Evolutionary conservation across 2,888 invertebrate genomes (phyloP).

Genomic region (Chalcosyrphus nemorum): DNA sequence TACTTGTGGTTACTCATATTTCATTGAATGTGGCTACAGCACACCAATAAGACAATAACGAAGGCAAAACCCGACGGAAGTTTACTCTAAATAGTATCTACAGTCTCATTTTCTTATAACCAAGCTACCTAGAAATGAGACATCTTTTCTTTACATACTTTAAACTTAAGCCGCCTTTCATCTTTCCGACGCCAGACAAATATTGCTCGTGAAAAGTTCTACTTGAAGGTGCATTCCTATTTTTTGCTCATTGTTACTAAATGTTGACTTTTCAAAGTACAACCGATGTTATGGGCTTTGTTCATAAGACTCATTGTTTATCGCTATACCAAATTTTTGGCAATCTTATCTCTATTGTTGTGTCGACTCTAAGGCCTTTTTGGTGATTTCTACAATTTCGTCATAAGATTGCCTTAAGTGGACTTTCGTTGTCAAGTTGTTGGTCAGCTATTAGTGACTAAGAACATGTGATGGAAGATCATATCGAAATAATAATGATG

Average conservation of each 20-base stretch:
- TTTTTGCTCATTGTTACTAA: not conserved
- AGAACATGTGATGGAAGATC: not conserved
- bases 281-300: not conserved
- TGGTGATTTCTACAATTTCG: not conserved
- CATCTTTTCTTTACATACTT: not conserved
- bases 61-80: constrained; percentile 14
- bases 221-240: not conserved
- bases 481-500: not conserved
- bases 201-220: not conserved
- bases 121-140: not conserved
- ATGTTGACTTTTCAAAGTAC: not conserved
- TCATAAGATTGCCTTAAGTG: not conserved
- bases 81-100: constrained; percentile 8
- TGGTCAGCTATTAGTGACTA: not conserved
- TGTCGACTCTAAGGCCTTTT: not conserved
- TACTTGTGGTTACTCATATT: constrained; percentile 1
- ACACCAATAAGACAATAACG: not conserved
- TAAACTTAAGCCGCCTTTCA: not conserved
- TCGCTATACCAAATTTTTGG: not conserved
- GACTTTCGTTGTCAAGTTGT: not conserved
- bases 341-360: not conserved
- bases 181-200: not conserved
- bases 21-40: not conserved
- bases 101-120: not conserved
- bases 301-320: not conserved